A percentile compares a stretch with the other conserved stretches of the same genome.
These are phyloP conservation scores for Ennomos fuscantarius DNA, from an alignment of 2,888 invertebrate genomes.

Conservation along the genomic window DNA sequence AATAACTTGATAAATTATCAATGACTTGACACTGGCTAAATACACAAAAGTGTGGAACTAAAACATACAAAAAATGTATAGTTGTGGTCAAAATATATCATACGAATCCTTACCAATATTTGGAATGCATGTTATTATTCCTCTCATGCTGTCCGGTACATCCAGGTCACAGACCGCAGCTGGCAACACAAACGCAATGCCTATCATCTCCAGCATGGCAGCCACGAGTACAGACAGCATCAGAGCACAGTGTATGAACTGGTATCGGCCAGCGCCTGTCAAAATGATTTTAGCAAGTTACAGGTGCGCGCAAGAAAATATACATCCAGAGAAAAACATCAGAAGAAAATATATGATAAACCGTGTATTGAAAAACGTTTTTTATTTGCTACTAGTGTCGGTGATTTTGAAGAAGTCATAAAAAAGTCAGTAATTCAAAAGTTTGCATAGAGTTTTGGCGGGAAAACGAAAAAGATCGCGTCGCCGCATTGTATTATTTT, in stretches of 20 bases:
- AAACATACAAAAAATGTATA: too few relatives aligned
- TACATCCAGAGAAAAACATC: not conserved
- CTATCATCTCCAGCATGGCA: conserved; percentile 72
- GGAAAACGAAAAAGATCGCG: too few relatives aligned
- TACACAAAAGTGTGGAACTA: too few relatives aligned
- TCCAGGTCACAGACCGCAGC: conserved; percentile 89
- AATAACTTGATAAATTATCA: too few relatives aligned
- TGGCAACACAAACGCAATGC: conserved; percentile 88
- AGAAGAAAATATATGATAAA: not conserved
- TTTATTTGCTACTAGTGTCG: too few relatives aligned
- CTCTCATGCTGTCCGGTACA: conserved; percentile 86
- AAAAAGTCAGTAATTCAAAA: too few relatives aligned
- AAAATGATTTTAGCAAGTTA: conserved; percentile 13
- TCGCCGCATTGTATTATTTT: too few relatives aligned
- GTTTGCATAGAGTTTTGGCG: too few relatives aligned
- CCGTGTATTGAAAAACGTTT: not conserved
- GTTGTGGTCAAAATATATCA: not conserved
- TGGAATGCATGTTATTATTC: conserved; percentile 88
- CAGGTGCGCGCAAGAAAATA: conserved; percentile 2
- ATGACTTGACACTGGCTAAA: too few relatives aligned
- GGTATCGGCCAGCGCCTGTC: conserved; percentile 70
- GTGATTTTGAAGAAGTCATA: too few relatives aligned
- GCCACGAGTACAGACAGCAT: conserved; percentile 64
- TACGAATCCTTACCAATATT: conserved; percentile 79
- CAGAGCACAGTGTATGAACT: conserved; percentile 62